Percentiles rank a stretch among this genome's conserved stretches.
phyloP scores from a whole-genome alignment of 2,797 vertebrate genomes.

The Epinephelus coioides region DNA sequence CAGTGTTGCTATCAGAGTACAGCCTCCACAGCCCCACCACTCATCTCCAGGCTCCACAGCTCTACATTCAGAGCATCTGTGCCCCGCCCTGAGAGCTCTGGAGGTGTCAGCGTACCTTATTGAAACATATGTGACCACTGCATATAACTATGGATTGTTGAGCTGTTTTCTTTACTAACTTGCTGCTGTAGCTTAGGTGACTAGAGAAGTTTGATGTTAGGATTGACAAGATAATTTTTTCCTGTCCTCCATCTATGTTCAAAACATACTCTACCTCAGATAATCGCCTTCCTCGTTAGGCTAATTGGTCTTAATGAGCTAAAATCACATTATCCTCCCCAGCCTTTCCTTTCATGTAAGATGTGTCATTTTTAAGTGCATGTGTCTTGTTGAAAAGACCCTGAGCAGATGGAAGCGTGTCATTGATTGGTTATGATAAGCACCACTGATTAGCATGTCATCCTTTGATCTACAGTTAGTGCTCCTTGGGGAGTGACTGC shows the following conservation, averaged over 20 bases:
- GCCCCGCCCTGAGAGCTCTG: slow-evolving; percentile 53
- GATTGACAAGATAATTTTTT: slow-evolving; percentile 1
- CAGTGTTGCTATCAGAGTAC: slow-evolving; percentile 35
- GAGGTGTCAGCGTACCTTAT: slow-evolving; percentile 33
- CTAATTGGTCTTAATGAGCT: slow-evolving; percentile 63
- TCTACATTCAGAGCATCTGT: slow-evolving; percentile 70
- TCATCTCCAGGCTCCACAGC: slow-evolving; percentile 40
- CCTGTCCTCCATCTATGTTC: slow-evolving; percentile 13
- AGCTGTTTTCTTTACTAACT: neutral
- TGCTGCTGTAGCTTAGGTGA: neutral
- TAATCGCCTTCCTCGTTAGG: slow-evolving; percentile 44
- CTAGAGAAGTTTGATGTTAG: neutral
- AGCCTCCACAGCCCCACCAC: slow-evolving; percentile 60
- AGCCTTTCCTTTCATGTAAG: slow-evolving; percentile 48
- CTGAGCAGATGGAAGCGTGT: slow-evolving; percentile 43
- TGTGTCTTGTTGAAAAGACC: slow-evolving; percentile 33
- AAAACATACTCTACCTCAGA: slow-evolving; percentile 45
- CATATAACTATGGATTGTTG: neutral
- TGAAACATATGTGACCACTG: slow-evolving; percentile 58
- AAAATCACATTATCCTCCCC: slow-evolving; percentile 48
- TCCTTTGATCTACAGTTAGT: slow-evolving; percentile 67
- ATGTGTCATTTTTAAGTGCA: slow-evolving; percentile 33
- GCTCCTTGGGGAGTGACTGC: slow-evolving; percentile 49
- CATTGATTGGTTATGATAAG: slow-evolving; percentile 73
- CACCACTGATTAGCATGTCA: slow-evolving; percentile 69